These are phyloP conservation scores for Halcyon malimbica DNA, from an alignment of 2,113 vertebrate genomes.

Conservation along the genomic window DNA sequence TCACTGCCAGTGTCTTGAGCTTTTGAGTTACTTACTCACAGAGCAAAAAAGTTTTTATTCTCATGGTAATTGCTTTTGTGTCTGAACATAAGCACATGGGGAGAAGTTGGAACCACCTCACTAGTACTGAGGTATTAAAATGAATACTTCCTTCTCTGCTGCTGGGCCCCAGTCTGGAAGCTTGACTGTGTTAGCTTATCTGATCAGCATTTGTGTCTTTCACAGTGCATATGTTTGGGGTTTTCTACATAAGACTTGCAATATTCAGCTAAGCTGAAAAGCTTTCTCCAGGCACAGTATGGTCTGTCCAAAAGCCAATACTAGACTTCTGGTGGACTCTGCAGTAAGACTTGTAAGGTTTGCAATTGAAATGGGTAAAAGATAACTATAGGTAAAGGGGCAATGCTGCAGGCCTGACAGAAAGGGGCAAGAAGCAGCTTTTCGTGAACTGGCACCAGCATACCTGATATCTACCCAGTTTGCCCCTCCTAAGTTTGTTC, in stretches of 20 bases:
- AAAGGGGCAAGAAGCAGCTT: not conserved
- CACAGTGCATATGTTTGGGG: fast-evolving
- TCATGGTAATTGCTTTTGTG: not conserved
- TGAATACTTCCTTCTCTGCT: not conserved
- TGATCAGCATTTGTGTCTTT: not conserved
- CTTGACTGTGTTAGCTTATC: not conserved
- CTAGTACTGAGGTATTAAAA: not conserved
- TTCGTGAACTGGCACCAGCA: not conserved
- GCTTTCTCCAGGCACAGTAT: not conserved
- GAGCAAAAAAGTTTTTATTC: not conserved
- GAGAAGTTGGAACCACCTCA: not conserved
- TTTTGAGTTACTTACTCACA: not conserved
- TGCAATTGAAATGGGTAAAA: not conserved
- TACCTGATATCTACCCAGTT: not conserved
- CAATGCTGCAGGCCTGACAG: not conserved
- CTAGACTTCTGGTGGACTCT: not conserved
- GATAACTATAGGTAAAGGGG: not conserved
- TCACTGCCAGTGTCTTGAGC: not conserved
- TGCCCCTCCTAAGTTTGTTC: not conserved
- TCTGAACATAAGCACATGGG: not conserved
- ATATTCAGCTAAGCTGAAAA: not conserved
- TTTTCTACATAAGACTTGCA: not conserved
- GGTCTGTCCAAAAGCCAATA: not conserved
- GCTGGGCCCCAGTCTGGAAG: not conserved
- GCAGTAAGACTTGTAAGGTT: not conserved